phyloP scores from a whole-genome alignment of 2,113 vertebrate genomes.

The Mobula hypostoma region DNA sequence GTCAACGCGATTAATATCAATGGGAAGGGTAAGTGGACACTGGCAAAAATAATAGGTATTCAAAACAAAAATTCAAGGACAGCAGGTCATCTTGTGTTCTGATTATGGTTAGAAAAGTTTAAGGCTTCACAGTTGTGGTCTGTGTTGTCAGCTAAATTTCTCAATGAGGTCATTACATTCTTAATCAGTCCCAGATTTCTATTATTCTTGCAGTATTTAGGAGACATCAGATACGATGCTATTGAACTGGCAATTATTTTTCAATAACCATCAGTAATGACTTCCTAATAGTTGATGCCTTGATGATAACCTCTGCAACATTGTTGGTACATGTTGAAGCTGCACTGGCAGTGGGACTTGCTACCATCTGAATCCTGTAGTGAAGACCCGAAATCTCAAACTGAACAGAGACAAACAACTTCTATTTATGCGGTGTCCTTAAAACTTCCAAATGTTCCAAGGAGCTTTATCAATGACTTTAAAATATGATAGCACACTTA shows the following conservation, averaged over 20 bases:
- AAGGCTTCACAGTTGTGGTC: not conserved
- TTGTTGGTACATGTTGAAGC: not conserved
- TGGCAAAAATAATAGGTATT: not conserved
- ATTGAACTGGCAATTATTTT: not conserved
- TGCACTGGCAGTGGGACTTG: not conserved
- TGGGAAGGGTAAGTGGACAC: no score
- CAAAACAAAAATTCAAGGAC: not conserved
- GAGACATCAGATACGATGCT: not conserved
- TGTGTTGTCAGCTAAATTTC: not conserved
- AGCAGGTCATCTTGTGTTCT: not conserved
- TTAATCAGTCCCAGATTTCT: conserved; percentile 27
- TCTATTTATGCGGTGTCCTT: no score
- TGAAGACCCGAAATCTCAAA: no score
- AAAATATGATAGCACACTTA: not conserved
- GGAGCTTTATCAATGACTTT: no score
- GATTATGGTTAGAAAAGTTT: not conserved
- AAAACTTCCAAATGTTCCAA: no score
- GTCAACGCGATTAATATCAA: no score
- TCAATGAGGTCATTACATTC: not conserved
- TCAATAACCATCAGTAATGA: not conserved
- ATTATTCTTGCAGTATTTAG: not conserved
- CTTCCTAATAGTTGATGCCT: not conserved
- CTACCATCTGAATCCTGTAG: not conserved
- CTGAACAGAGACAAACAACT: no score
- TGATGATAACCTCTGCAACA: not conserved